Base-by-base conservation (phyloP, 2,113 vertebrate species). In the Tupaia chinensis region DNA sequence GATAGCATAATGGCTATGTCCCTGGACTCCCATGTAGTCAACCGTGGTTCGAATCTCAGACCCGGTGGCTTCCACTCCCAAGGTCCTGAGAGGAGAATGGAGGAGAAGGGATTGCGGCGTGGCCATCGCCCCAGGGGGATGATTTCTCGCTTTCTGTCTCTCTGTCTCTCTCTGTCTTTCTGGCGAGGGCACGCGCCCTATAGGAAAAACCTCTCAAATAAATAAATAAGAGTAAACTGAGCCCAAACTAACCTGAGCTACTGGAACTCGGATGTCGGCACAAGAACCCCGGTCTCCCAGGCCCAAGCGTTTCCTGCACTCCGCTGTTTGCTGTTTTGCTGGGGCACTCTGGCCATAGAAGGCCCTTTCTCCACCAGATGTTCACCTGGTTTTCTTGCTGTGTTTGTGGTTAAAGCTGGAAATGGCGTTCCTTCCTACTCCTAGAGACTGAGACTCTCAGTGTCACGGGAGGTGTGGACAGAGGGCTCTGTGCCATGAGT, bases 391-490 rank as follows among this genome's bases (percentile, higher is more conserved):
- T 93, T 61, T 9, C 9, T 97, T 25, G 0, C 32, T 20, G 11
- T 1, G 32, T 17, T 68, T 83, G 83, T 77, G 89, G 90, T 90
- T 78, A 87, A 84, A 80, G 7, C 29, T 73, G 53, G 60, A 65
- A 7, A 53, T 20, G 5, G 32, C 11, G 19, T 16, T 60, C n/a
- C 68, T 68, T 68, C 53, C 12, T 4, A n/a, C 29, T 87, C 27
- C 23, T 1, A 27, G 93, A 95, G 84, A 97, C 72, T 68, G 83
- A 69, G 63, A 72, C 96, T 94, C 97, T 97, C 95, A 97, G 94
- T 95, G 93, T 95, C 87, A 58, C 70, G 70, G 60, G 77, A 78
- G 91, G 73, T 69, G 70, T 74, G 61, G 80, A 20, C 81, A 29
- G 83, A 56, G 23, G 58, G 80, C 2, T 34, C 19, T 11, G 23